A percentile compares a stretch with the other conserved stretches of the same genome.
These are phyloP conservation scores for Bombyx huttoni DNA, from an alignment of 2,888 invertebrate genomes.

Conservation along the genomic window DNA sequence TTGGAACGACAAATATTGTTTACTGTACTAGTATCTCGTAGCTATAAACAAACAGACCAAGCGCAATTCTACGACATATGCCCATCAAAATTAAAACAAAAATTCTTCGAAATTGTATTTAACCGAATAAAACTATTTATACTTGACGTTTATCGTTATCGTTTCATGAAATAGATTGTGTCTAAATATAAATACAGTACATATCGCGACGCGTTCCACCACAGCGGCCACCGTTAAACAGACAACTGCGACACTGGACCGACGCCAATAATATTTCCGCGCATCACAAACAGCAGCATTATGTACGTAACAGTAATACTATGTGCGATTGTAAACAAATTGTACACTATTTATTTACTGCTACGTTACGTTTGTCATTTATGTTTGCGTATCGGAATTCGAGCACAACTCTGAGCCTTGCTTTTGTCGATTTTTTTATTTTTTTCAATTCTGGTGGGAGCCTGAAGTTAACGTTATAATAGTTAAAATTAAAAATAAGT, in stretches of 20 bases:
- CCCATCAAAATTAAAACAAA: too few relatives aligned
- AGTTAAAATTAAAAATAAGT: too few relatives aligned
- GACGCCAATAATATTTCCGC: conserved; percentile 27
- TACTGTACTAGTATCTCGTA: too few relatives aligned
- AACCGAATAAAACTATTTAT: not conserved
- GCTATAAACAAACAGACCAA: too few relatives aligned
- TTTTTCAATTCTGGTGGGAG: too few relatives aligned
- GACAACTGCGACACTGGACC: conserved; percentile 24
- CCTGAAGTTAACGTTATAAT: too few relatives aligned
- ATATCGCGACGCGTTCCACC: conserved; percentile 19
- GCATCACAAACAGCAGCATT: conserved; percentile 15
- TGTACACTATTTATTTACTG: not conserved
- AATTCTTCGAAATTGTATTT: too few relatives aligned
- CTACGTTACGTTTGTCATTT: not conserved
- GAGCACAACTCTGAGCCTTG: too few relatives aligned
- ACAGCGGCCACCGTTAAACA: conserved; percentile 13
- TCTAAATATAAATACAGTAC: conserved; percentile 5
- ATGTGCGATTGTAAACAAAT: conserved; percentile 11
- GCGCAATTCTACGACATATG: too few relatives aligned
- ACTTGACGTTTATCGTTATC: not conserved
- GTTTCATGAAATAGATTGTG: not conserved
- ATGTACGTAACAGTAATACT: conserved; percentile 2
- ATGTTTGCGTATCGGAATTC: not conserved
- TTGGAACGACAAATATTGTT: too few relatives aligned
- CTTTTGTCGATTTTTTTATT: too few relatives aligned